A percentile compares a stretch with the other conserved stretches of the same genome.
Evolutionary conservation across 2,113 vertebrate genomes (phyloP).

Genomic region (Caranx ignobilis): DNA sequence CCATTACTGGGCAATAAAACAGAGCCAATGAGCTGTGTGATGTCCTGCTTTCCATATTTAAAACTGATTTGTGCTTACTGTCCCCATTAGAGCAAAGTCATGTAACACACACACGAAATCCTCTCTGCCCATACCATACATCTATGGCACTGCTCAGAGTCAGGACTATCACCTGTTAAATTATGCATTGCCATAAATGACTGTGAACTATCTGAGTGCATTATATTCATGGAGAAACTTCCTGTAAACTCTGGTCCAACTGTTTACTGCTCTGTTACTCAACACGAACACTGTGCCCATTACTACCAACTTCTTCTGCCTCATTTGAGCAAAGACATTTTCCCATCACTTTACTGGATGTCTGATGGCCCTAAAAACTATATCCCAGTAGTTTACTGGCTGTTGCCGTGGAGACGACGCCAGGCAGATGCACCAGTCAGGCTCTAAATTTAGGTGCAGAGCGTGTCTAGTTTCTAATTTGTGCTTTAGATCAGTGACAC

Average conservation of each 20-base stretch:
- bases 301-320: slow-evolving; percentile 12
- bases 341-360: background rate
- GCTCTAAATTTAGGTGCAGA: background rate
- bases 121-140: background rate
- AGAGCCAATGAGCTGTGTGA: slow-evolving; percentile 78
- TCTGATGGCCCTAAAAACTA: slow-evolving; percentile 9
- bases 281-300: slow-evolving; percentile 4
- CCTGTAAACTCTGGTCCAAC: background rate
- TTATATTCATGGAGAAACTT: background rate
- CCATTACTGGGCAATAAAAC: slow-evolving; percentile 78
- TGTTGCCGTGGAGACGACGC: slow-evolving; percentile 19
- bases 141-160: background rate
- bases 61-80: slow-evolving; percentile 66
- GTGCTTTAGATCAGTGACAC: background rate
- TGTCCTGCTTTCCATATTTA: slow-evolving; percentile 71
- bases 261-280: background rate
- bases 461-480: background rate
- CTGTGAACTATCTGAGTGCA: background rate
- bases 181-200: background rate
- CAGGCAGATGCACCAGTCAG: background rate
- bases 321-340: slow-evolving; percentile 33
- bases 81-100: slow-evolving; percentile 44
- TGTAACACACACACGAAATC: slow-evolving; percentile 15
- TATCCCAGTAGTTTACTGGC: slow-evolving; percentile 15
- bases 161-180: background rate